Percentiles rank a stretch among this genome's conserved stretches.
Conservation (phyloP, 1,140 invertebrate genomes). For the Brachionus manjavacas region DNA sequence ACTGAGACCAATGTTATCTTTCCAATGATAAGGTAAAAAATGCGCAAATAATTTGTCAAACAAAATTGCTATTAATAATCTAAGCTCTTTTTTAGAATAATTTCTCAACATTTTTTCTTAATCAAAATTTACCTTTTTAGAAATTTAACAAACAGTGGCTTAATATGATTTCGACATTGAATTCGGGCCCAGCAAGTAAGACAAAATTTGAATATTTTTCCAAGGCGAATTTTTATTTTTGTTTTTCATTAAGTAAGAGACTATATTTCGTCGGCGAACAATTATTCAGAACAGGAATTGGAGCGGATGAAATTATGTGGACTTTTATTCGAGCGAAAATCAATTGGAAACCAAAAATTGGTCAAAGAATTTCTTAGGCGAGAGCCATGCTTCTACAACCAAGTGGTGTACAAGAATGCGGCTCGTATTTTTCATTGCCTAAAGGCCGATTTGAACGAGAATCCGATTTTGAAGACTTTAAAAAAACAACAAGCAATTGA, state of each 20-base stretch:
- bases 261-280: neutral
- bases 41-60: neutral
- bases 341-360: neutral
- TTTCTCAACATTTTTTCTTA: neutral
- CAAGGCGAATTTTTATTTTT: neutral
- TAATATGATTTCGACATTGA: slow-evolving; percentile 14
- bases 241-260: neutral
- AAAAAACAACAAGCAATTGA: slow-evolving; percentile 25
- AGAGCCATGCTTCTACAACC: slow-evolving; percentile 19
- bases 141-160: neutral
- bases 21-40: slow-evolving; percentile 15
- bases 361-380: slow-evolving; percentile 25
- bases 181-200: neutral
- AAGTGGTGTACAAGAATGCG: slow-evolving; percentile 34
- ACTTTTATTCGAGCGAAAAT: slow-evolving; percentile 12
- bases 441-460: slow-evolving; percentile 38
- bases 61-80: neutral
- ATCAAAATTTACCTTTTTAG: neutral
- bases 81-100: neutral
- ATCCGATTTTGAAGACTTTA: slow-evolving; percentile 37
- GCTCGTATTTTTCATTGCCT: slow-evolving; percentile 28
- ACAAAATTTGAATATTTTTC: neutral
- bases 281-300: slow-evolving; percentile 13
- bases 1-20: neutral
- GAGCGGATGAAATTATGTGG: slow-evolving; percentile 40